Conservation (phyloP, 2,888 invertebrate species). For the Caenorhabditis sp. region DNA sequence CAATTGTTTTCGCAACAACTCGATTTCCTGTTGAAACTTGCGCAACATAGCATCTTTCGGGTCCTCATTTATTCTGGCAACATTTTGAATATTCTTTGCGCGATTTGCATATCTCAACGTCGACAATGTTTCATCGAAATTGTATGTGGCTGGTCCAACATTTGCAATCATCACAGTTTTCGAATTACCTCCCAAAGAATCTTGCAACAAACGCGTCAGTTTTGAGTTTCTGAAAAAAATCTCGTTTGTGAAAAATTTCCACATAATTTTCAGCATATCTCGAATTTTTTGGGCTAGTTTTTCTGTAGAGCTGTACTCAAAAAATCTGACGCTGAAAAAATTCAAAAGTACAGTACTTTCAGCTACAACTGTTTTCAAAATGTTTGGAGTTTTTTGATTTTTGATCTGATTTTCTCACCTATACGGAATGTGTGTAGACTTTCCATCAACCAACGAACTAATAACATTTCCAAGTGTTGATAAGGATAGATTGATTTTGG, state of each 20-base stretch:
- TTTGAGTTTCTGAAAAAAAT: constrained; percentile 83
- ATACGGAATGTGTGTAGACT: constrained; percentile 96
- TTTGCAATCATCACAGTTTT: constrained; percentile 83
- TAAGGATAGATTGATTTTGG: constrained; percentile 95
- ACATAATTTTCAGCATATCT: too few species aligned
- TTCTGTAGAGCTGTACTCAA: too few species aligned
- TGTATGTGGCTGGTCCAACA: constrained; percentile 92
- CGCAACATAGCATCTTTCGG: constrained; percentile 93
- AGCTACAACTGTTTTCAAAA: too few species aligned
- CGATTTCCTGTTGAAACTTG: constrained; percentile 95
- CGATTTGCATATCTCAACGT: constrained; percentile 91
- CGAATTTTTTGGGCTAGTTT: too few species aligned
- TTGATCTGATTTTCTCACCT: too few species aligned
- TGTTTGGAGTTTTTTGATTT: too few species aligned
- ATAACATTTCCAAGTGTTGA: constrained; percentile 98
- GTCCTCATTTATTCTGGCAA: constrained; percentile 85
- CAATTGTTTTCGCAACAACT: constrained; percentile 85
- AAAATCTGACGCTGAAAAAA: too few species aligned
- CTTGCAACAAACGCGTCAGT: constrained; percentile 89
- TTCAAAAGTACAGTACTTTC: too few species aligned
- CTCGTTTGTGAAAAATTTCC: not conserved
- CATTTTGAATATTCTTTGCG: constrained; percentile 84
- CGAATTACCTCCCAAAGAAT: constrained; percentile 79
- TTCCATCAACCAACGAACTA: constrained; percentile 95
- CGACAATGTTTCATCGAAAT: constrained; percentile 96